Conservation (phyloP, 1,140 invertebrate species). For the Drosophila lini region DNA sequence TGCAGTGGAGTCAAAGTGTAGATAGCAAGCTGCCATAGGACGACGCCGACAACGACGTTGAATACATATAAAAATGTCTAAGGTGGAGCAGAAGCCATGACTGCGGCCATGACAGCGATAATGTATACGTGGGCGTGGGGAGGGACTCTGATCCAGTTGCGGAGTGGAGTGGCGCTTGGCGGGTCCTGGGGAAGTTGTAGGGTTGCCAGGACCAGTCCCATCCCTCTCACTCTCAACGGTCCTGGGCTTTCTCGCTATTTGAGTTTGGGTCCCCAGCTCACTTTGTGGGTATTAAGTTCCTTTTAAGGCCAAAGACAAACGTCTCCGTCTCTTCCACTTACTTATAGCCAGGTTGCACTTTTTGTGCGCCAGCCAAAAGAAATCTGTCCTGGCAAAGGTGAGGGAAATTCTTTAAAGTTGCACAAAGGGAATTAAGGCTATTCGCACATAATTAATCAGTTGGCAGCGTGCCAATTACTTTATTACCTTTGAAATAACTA, state of each 20-base stretch:
- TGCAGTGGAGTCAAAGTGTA: conserved; percentile 76
- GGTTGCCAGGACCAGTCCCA: conserved; percentile 55
- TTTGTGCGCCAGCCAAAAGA: conserved; percentile 42
- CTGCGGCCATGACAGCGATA: conserved; percentile 82
- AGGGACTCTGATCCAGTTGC: conserved; percentile 9
- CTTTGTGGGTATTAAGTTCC: conserved; percentile 81
- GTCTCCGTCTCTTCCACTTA: conserved; percentile 22
- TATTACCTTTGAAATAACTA: conserved; percentile 1
- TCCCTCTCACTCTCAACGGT: conserved; percentile 21
- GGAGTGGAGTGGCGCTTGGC: conserved; percentile 6
- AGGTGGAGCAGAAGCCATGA: conserved; percentile 84
- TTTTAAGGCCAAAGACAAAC: conserved; percentile 73
- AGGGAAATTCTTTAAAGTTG: conserved; percentile 46
- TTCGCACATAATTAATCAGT: conserved; percentile 36
- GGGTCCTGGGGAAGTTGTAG: conserved; percentile 51
- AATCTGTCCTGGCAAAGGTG: conserved; percentile 18
- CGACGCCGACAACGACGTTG: conserved; percentile 73
- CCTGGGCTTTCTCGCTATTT: conserved; percentile 17
- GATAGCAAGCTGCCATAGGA: conserved; percentile 80
- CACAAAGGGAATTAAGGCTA: conserved; percentile 46
- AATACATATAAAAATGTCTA: conserved; percentile 78
- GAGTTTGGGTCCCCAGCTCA: conserved; percentile 35
- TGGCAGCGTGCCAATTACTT: not conserved
- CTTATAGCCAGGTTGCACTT: conserved; percentile 43
- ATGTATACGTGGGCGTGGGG: conserved; percentile 63